phyloP scores from a whole-genome alignment of 2,888 invertebrate species.

The Melinaea menophilus region DNA sequence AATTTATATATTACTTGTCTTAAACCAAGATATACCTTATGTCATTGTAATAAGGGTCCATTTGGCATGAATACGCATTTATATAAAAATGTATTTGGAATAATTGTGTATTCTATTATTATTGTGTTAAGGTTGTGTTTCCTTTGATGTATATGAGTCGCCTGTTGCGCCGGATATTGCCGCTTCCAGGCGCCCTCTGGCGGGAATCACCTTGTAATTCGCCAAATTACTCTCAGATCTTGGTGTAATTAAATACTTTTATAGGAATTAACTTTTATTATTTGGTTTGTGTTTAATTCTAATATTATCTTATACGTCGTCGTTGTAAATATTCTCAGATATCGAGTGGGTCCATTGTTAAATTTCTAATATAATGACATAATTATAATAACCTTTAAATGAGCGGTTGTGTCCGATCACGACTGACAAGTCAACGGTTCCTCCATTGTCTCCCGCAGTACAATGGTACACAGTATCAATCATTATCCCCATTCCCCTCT shows the following conservation, averaged over 20 bases:
- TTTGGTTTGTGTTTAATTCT: neutral
- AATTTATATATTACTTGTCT: too few relatives aligned
- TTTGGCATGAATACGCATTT: neutral
- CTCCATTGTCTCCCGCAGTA: neutral
- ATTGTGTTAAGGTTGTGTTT: slow-evolving; percentile 13
- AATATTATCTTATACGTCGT: too few relatives aligned
- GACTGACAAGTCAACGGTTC: neutral
- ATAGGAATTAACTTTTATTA: slow-evolving; percentile 19
- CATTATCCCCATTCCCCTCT: neutral
- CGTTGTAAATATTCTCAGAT: too few relatives aligned
- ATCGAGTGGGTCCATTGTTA: too few relatives aligned
- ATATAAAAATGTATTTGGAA: neutral
- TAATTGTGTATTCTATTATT: slow-evolving; percentile 16
- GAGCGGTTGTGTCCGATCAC: neutral
- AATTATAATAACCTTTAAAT: neutral
- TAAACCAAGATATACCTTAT: neutral
- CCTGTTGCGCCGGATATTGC: slow-evolving; percentile 75
- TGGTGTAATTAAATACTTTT: slow-evolving; percentile 68
- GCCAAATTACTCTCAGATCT: slow-evolving; percentile 65
- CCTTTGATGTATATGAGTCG: slow-evolving; percentile 28
- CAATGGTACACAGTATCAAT: slow-evolving; percentile 1
- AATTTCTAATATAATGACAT: too few relatives aligned
- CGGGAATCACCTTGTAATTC: slow-evolving; percentile 70
- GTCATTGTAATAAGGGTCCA: neutral
- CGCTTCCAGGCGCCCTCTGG: slow-evolving; percentile 60